Base-by-base conservation (phyloP, 1,140 invertebrate species). In the Drosophila littoralis region DNA sequence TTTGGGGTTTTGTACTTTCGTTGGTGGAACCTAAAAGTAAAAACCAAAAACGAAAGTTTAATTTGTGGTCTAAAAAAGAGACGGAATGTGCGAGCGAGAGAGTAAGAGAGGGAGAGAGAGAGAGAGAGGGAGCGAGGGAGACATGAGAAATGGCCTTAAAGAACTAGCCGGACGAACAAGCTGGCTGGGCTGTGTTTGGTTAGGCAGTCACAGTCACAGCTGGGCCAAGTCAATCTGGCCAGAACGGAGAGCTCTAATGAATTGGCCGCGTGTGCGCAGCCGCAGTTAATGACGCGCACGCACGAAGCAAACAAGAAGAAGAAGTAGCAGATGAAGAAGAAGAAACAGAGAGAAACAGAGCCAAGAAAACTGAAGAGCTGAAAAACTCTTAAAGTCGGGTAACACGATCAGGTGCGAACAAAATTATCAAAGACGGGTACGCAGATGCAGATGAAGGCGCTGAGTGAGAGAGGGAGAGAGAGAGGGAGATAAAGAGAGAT, bases 331-430 rank as follows among this genome's bases (percentile, higher is more conserved):
- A 28, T 28, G 22, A 28, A 5, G 4, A 28, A 28, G 22, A 28
- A 5, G 22, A 28, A 28, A 5, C 22, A 6, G 7, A 42, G 1
- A 13, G 54, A 15, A 32, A 40, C 3, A 12, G 40, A 68, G 36
- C 10, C 12, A 10, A 22, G 36, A 17, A 72, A 63, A 46, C 38
- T 7, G 32, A 66, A 50, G 38, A 43, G 52, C 7, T 46, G 50
- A 45, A 48, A 66, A 68, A 76, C 55, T 22, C 61, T 17, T 12
- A 81, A 83, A 76, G 64, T 46, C 64, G 61, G 73, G 84, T 84
- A 88, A 89, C 84, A 79, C 84, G 84, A 89, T 88, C 84, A 88
- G 84, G 84, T 88, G 84, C 84, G 84, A 88, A 88, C 84, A 80
- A 88, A 88, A 78, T 89, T 81, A 88, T 88, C 83, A 83, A 46